phyloP scores from a whole-genome alignment of 92 coral and sea anemone genomes.

The Bergia puertoricense region DNA sequence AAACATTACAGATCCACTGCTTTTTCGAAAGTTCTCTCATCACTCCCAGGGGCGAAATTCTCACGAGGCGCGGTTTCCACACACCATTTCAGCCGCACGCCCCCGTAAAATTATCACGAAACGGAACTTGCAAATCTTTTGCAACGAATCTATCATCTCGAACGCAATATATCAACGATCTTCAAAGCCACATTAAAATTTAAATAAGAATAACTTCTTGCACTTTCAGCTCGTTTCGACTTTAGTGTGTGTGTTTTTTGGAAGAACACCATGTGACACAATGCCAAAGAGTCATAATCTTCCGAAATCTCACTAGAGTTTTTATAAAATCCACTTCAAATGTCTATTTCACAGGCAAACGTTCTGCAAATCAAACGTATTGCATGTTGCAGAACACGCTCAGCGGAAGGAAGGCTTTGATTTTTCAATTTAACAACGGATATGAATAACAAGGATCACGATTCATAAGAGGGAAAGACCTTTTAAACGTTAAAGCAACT shows the following conservation, averaged over 20 bases:
- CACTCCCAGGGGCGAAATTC: not conserved
- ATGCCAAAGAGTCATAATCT: not conserved
- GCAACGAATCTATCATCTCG: not conserved
- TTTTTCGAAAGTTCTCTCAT: slow-evolving; percentile 5
- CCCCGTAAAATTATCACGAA: slow-evolving; percentile 31
- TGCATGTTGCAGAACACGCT: not conserved
- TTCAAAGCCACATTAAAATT: not conserved
- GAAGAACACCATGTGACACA: not conserved
- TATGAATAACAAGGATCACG: not conserved
- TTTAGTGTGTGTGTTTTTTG: not conserved
- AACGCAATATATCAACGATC: not conserved
- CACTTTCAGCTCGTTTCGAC: not conserved
- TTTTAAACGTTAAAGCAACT: not conserved
- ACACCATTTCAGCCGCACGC: slow-evolving; percentile 26
- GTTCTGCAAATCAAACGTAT: not conserved
- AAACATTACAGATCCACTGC: not conserved
- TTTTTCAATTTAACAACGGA: not conserved
- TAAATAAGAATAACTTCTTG: not conserved
- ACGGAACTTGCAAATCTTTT: slow-evolving; percentile 10
- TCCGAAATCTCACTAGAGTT: not conserved
- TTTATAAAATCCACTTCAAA: no score
- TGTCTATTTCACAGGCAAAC: not conserved
- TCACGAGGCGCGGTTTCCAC: slow-evolving; percentile 20
- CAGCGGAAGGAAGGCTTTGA: not conserved
- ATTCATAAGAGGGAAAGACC: not conserved